phyloP scores from a whole-genome alignment of 2,113 vertebrate genomes.

The Himantopus leucocephalus region DNA sequence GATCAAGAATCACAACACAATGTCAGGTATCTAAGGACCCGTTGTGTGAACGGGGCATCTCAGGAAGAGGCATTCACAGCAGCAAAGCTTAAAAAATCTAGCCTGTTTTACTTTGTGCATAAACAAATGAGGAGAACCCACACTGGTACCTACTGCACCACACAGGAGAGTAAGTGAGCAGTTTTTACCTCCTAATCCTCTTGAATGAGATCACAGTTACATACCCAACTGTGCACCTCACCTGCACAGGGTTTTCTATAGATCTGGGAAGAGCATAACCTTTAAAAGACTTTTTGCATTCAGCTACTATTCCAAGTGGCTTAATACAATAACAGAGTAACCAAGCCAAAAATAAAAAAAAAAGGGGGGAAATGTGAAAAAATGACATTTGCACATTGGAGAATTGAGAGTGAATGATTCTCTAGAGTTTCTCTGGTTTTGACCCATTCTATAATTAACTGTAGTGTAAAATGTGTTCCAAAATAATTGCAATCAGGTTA shows the following conservation, averaged over 20 bases:
- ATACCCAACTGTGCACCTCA: neutral
- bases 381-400: neutral
- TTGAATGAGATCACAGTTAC: neutral
- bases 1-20: neutral
- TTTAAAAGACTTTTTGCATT: neutral
- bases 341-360: neutral
- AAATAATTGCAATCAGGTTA: conserved; percentile 37
- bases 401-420: neutral
- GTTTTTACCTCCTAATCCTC: neutral
- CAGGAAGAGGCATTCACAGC: neutral
- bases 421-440: neutral
- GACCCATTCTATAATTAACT: neutral
- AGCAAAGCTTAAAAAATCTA: neutral
- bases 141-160: neutral
- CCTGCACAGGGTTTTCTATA: neutral
- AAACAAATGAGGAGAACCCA: neutral
- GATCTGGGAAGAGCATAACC: neutral
- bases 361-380: rapidly evolving
- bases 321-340: neutral
- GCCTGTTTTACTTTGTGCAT: neutral
- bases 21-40: neutral
- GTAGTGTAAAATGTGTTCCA: neutral
- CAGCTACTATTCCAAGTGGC: neutral
- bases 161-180: neutral
- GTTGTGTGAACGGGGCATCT: rapidly evolving